Base-by-base conservation (phyloP, 2,888 invertebrate species). In the Sericinus montela region DNA sequence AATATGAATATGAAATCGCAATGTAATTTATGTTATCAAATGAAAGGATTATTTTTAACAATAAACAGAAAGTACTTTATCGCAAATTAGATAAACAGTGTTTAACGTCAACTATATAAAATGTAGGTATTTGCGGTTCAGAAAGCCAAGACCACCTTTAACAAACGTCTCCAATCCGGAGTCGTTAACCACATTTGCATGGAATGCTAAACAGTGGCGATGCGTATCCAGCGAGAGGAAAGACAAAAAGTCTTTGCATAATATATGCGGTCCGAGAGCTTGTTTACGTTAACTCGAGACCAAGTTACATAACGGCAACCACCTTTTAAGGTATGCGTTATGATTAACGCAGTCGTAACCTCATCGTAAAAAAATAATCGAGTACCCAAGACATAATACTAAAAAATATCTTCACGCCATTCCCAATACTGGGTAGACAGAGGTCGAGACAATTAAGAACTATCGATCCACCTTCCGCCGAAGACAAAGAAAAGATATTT, bases 191-290 rank as follows among this genome's bases (percentile, higher is more conserved):
- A 67, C 60, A 71, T 77, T 75, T 67, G 63, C 68, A 72, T 74
- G 63, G 65, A 67, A 71, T 63, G 56, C 64, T 71, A 62, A 65
- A 66, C 62, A 63, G 56, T 56, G 57, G 59, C 56, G 57, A 63
- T 69, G 60, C 64, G 63, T 65, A 57, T 58, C 62, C 62, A 62
- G 66, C 66, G 57, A 62, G 57, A 62, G 60, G 61, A 58, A 59
- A 68, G 69, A 73, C 72, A 74, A 75, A 75, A 74, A 74, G 68
- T 60, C 64, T 72, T 72, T 74, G 71, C 71, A 79, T 78, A 73
- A 78, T 74, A 60, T 72, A 76, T 76, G 62, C 65, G 53, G 59
- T 57, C 58, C 65, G 64, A 63, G 62, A 70, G 65, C 61, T 63
- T 69, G 66, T 72, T 72, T 70, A 65, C 61, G 60, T 69, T 64